Evolutionary conservation across 2,888 invertebrate genomes (phyloP), one percentile per base, ranked within the genome.

Genomic region (Melanostoma mellinum): DNA sequence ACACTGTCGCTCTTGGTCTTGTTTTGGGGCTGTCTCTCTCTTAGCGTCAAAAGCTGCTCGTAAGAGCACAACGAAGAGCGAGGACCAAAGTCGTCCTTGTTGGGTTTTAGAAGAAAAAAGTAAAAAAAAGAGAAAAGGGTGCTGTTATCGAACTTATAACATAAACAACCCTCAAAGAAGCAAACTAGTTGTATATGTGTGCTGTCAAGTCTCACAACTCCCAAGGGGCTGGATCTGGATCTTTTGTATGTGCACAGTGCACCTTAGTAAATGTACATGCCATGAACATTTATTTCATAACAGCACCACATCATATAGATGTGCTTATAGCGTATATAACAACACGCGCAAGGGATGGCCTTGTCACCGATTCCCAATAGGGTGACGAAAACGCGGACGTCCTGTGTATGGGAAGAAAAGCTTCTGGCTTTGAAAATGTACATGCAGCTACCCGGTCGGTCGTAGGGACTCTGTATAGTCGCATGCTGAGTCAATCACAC

Each of bases 161-260:
- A 48, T 33, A 71, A 75, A 73, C 72, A 72, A 71, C 63, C 69
- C 78, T 74, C 61, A 30, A 58, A 74, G 40, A 58, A 58, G 4
- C 2, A 36, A 72, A 46, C 46, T 20, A 20, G 42, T 9, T 9
- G 20, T 32, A 60, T 82, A 61, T 61, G 52, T 73, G 69, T 46
- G 36, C 33, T 63, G 55, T 63, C 67, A 67, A 52, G 44, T 71
- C 65, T 60, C n/a, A 52, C 33, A 82, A 85, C 72, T 85, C 86
- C 84, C 86, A 85, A 75, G 86, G 85, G 86, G 86, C 77, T 79
- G 86, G 85, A 75, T 85, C 77, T 79, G 86, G 85, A 75, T 85
- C 81, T 85, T 61, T 75, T 79, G 50, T 84, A 35, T 65, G 44
- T 53, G 20, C 20, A 20, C 20, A 63, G 38, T 50, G 71, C 74